phyloP scores from a whole-genome alignment of 2,113 vertebrate genomes.

The Brachyhypopomus occidentalis region DNA sequence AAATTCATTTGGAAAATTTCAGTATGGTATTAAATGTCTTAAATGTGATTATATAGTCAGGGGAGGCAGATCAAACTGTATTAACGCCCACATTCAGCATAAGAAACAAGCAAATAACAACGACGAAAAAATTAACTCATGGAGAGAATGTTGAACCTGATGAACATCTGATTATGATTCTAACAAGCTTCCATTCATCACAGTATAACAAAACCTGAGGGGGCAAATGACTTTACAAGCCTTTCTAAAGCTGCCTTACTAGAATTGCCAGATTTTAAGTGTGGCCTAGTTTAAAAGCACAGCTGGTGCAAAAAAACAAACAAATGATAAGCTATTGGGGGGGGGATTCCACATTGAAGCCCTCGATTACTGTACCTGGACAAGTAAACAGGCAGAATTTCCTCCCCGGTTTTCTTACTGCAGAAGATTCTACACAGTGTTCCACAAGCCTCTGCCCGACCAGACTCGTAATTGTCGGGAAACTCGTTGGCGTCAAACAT shows the following conservation, averaged over 20 bases:
- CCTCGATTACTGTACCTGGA: conserved; percentile 47
- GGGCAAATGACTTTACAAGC: too few species aligned
- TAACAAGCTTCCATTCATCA: not conserved
- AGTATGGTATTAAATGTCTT: too few species aligned
- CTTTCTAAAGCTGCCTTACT: too few species aligned
- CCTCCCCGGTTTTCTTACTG: conserved; percentile 94
- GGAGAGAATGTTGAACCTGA: not conserved
- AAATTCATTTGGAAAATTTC: not conserved
- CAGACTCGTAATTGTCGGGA: conserved; percentile 88
- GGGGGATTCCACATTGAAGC: not conserved
- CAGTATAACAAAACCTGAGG: not conserved
- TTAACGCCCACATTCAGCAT: not conserved
- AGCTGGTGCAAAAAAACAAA: not conserved
- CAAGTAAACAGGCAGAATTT: conserved; percentile 89
- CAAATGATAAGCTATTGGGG: too few species aligned
- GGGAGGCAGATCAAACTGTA: not conserved
- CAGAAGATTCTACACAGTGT: conserved; percentile 94
- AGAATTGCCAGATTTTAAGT: too few species aligned
- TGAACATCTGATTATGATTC: not conserved
- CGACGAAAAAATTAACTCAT: too few species aligned
- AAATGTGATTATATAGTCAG: not conserved
- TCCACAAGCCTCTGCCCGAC: conserved; percentile 91
- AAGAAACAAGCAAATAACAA: not conserved
- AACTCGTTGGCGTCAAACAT: conserved; percentile 84
- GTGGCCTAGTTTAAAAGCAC: too few species aligned